Percentiles rank a stretch among this genome's conserved stretches.
Evolutionary conservation across 2,797 vertebrate species (phyloP).

Genomic region (Sarcophilus harrisii): DNA sequence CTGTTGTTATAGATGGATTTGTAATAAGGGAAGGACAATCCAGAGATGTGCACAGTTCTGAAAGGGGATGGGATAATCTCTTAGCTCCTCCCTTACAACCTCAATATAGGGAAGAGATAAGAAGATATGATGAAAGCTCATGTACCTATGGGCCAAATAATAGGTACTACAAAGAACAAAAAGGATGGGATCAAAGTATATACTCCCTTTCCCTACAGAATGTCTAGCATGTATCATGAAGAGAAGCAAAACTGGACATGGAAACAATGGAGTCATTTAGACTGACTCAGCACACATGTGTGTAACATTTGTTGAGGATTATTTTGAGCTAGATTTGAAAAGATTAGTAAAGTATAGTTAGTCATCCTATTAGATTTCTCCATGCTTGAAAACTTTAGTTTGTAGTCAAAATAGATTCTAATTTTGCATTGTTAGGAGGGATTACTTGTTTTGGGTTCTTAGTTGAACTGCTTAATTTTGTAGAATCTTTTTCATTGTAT

Average conservation of each 20-base stretch:
- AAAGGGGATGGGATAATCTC: not conserved
- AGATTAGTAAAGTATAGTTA: conserved; percentile 74
- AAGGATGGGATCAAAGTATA: not conserved
- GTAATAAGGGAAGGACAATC: not conserved
- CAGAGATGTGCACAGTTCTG: not conserved
- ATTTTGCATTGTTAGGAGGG: conserved; percentile 55
- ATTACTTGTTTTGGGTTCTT: conserved; percentile 55
- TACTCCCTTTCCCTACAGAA: not conserved
- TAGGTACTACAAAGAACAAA: not conserved
- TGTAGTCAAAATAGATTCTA: conserved; percentile 59
- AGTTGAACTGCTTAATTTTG: conserved; percentile 44
- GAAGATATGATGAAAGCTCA: not conserved
- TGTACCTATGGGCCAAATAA: not conserved
- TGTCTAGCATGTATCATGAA: not conserved
- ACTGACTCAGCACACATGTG: not conserved
- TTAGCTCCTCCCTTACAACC: not conserved
- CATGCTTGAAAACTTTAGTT: conserved; percentile 67
- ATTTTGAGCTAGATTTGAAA: conserved; percentile 77
- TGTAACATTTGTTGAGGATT: conserved; percentile 64
- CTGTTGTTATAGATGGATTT: not conserved
- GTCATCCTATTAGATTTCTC: conserved; percentile 59
- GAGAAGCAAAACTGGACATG: not conserved
- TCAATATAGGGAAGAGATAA: not conserved
- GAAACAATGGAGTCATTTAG: not conserved
- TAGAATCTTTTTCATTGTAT: conserved; percentile 26